These are phyloP conservation scores for Marisa cornuarietis DNA, from an alignment of 1,140 invertebrate species.

Conservation along the genomic window DNA sequence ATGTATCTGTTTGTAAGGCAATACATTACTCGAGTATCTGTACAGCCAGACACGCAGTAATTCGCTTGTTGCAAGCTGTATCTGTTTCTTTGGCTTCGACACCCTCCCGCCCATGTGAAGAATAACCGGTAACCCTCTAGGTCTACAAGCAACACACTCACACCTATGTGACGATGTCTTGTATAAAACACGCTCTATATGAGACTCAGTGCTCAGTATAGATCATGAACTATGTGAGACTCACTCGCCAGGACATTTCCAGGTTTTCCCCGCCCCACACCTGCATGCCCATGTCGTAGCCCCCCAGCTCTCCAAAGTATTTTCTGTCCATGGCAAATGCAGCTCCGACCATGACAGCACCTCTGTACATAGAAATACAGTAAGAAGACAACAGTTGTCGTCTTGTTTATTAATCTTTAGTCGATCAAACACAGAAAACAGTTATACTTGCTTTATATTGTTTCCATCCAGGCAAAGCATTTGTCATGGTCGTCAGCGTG, in stretches of 20 bases:
- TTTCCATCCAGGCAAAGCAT: not conserved
- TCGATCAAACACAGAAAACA: not conserved
- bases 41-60: too few species aligned
- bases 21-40: too few species aligned
- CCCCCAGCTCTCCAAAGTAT: conserved; percentile 88
- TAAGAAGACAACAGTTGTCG: not conserved
- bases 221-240: not conserved
- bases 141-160: too few species aligned
- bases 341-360: conserved; percentile 91
- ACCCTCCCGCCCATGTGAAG: too few species aligned
- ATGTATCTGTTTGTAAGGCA: too few species aligned
- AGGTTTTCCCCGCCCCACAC: conserved; percentile 94
- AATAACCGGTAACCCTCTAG: too few species aligned
- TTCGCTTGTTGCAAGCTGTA: too few species aligned
- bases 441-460: not conserved
- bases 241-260: conserved; percentile 72
- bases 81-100: too few species aligned
- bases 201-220: too few species aligned
- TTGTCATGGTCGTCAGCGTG: not conserved
- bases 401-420: not conserved
- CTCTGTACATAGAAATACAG: conserved; percentile 27
- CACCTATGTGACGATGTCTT: too few species aligned
- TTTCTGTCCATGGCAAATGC: conserved; percentile 90
- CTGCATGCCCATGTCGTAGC: conserved; percentile 72
- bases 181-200: too few species aligned